phyloP scores from a whole-genome alignment of 2,113 vertebrate genomes.

The Oxygymnocypris stewartii region DNA sequence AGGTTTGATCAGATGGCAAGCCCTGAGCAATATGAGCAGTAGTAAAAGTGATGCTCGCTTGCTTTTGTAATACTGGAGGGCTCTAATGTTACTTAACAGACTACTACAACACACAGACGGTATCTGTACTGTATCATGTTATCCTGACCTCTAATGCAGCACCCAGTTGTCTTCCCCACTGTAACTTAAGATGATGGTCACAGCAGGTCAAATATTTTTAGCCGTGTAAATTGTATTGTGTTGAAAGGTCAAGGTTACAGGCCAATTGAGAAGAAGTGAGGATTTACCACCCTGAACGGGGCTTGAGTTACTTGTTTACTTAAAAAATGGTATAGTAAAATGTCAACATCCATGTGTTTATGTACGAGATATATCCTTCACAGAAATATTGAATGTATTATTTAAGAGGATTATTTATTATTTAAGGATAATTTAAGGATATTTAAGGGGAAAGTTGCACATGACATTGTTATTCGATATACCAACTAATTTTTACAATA shows the following conservation, averaged over 20 bases:
- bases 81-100: constrained; percentile 35
- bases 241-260: constrained; percentile 60
- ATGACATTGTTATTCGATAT: too few relatives aligned
- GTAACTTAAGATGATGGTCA: constrained; percentile 63
- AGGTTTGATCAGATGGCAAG: neutral
- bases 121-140: constrained; percentile 27
- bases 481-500: neutral
- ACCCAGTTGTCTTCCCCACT: constrained; percentile 68
- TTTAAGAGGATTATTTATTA: too few relatives aligned
- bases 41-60: neutral
- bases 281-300: neutral
- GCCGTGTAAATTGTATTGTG: constrained; percentile 67
- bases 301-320: neutral
- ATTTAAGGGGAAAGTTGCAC: too few relatives aligned
- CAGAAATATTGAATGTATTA: too few relatives aligned
- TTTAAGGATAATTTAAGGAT: too few relatives aligned
- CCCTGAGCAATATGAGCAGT: too few relatives aligned
- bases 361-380: neutral
- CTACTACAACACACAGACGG: constrained; percentile 9
- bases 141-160: constrained; percentile 61
- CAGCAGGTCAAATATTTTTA: constrained; percentile 66
- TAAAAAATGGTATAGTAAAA: neutral
- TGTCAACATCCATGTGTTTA: neutral
- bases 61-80: neutral
- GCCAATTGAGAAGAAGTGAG: constrained; percentile 17